Conservation (phyloP, 1,140 invertebrate genomes). For the Euwallacea similis region DNA sequence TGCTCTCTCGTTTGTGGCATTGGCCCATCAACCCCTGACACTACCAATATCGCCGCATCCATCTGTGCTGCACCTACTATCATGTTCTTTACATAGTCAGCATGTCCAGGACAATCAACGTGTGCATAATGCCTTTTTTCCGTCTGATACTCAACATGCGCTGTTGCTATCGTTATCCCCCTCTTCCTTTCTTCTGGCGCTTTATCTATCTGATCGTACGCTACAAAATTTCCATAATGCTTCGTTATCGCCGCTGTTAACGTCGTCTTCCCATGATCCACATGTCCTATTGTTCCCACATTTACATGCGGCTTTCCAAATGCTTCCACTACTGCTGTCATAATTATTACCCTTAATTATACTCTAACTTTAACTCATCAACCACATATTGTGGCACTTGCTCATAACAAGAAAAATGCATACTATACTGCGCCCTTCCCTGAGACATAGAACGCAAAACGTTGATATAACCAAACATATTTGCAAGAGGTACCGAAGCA, state of each 20-base stretch:
- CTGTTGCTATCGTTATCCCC: constrained; percentile 99
- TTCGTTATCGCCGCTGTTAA: constrained; percentile 97
- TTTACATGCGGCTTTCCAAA: constrained; percentile 99
- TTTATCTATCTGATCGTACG: constrained; percentile 96
- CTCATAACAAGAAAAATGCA: too few relatives aligned
- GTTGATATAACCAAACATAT: constrained; percentile 98
- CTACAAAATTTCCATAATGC: constrained; percentile 81
- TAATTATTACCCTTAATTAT: too few relatives aligned
- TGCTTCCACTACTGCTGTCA: constrained; percentile 76
- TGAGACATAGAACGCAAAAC: constrained; percentile 92
- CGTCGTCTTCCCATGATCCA: constrained; percentile 99
- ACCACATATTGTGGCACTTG: too few relatives aligned
- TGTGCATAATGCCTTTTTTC: constrained; percentile 93
- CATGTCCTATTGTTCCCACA: constrained; percentile 98
- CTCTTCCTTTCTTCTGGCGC: constrained; percentile 95
- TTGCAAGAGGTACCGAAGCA: constrained; percentile 93
- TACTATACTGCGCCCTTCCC: constrained; percentile 98
- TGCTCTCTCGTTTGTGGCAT: constrained; percentile 99
- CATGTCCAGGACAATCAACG: constrained; percentile 96
- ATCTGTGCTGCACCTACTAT: constrained; percentile 97
- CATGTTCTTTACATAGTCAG: constrained; percentile 99
- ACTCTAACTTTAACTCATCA: too few relatives aligned
- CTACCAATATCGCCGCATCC: constrained; percentile 98
- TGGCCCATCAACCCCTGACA: constrained; percentile 96
- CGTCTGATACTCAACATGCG: constrained; percentile 93